Evolutionary conservation across 2,113 vertebrate species (phyloP).

Genomic region (Ceyx margarethae): DNA sequence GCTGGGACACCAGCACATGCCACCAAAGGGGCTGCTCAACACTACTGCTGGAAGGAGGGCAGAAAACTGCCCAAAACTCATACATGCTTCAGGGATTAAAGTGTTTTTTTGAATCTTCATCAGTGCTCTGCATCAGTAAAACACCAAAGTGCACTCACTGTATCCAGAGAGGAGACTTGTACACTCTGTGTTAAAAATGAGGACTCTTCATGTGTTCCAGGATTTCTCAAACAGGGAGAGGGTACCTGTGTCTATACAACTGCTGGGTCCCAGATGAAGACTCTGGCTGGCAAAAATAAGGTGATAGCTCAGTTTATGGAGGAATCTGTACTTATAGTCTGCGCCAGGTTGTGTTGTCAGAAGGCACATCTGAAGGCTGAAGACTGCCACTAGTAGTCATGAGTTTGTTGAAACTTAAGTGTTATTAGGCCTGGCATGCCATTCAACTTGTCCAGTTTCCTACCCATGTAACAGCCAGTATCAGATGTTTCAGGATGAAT

Average conservation of each 20-base stretch:
- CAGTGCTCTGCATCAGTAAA: neutral
- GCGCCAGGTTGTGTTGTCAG: neutral
- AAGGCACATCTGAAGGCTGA: neutral
- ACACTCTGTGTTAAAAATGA: accelerated
- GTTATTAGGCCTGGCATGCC: neutral
- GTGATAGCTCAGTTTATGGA: neutral
- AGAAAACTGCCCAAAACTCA: neutral
- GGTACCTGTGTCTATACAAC: neutral
- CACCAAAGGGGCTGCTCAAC: neutral
- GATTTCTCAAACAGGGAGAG: neutral
- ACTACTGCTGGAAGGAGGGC: neutral
- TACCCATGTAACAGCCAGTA: neutral
- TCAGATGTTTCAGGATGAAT: neutral
- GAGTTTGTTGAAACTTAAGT: neutral
- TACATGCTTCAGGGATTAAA: neutral
- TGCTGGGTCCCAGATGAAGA: neutral
- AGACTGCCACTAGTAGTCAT: neutral
- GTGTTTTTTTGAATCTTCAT: neutral
- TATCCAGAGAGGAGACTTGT: neutral
- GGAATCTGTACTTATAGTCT: neutral
- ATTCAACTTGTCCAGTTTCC: neutral
- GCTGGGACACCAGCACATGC: accelerated
- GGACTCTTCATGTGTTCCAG: neutral
- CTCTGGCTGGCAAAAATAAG: neutral
- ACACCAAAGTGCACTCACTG: neutral